Percentiles rank a stretch among this genome's conserved stretches.
Evolutionary conservation across 1,140 invertebrate species (phyloP).

Genomic region (Zaprionus kolodkinae): DNA sequence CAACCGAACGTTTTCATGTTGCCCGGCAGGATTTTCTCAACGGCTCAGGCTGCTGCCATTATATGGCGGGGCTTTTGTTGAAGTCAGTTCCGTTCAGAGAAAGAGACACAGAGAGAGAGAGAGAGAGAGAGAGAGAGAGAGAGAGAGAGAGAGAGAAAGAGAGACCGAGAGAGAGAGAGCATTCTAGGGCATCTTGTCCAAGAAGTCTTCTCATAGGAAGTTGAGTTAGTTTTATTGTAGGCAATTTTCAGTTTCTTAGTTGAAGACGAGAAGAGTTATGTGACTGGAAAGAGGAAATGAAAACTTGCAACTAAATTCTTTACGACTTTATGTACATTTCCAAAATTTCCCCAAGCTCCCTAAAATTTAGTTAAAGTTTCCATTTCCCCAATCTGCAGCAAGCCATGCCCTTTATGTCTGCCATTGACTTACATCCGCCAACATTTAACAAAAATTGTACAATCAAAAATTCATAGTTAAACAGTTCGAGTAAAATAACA

Average conservation of each 20-base stretch:
- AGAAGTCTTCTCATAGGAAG: neutral
- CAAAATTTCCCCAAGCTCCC: too few relatives aligned
- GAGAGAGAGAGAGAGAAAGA: neutral
- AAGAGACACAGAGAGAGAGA: neutral
- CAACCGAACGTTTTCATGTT: constrained; percentile 51
- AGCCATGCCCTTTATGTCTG: neutral
- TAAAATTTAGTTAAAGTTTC: too few relatives aligned
- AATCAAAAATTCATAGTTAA: neutral
- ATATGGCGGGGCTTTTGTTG: neutral
- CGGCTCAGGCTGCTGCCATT: neutral
- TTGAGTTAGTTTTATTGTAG: neutral
- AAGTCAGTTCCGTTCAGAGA: neutral
- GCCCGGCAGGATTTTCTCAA: constrained; percentile 39
- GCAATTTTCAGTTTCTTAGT: too few relatives aligned
- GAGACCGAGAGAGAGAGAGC: neutral
- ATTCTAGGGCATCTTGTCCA: neutral
- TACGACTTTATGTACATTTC: too few relatives aligned
- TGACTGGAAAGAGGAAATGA: too few relatives aligned
- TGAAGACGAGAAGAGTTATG: too few relatives aligned
- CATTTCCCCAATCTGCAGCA: neutral
- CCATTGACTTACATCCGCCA: too few relatives aligned
- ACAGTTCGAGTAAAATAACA: neutral
- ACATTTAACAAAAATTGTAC: too few relatives aligned
- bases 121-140: neutral
- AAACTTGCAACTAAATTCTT: too few relatives aligned